Evolutionary conservation across 1,140 invertebrate genomes (phyloP).

Genomic region (Uloborus diversus): DNA sequence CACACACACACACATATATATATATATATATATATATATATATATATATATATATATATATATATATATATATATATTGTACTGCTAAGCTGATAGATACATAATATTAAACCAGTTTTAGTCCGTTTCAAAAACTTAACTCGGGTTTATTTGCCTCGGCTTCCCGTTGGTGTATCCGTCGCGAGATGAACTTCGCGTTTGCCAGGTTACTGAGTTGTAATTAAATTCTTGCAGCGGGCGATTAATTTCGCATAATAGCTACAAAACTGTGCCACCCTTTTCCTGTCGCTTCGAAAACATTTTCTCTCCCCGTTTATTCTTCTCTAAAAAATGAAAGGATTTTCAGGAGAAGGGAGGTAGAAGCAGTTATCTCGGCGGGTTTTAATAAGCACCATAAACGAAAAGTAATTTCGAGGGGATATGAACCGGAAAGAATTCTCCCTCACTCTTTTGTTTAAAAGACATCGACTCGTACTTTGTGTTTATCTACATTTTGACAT

Average conservation of each 20-base stretch:
- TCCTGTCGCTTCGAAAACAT: slow-evolving; percentile 17
- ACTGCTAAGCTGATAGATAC: too few species aligned
- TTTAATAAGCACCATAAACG: slow-evolving; percentile 50
- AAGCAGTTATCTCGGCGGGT: slow-evolving; percentile 20
- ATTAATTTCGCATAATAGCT: slow-evolving; percentile 43
- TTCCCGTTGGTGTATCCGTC: neutral
- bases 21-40: too few species aligned
- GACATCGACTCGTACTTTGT: slow-evolving; percentile 1
- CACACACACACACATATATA: too few species aligned
- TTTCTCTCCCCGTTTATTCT: neutral
- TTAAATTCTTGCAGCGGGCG: slow-evolving; percentile 34
- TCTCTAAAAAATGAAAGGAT: neutral
- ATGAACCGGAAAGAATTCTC: slow-evolving; percentile 6
- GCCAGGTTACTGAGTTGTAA: slow-evolving; percentile 42
- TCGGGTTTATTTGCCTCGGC: too few species aligned
- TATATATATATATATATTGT: too few species aligned
- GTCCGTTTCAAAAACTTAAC: too few species aligned
- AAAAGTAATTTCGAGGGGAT: slow-evolving; percentile 46
- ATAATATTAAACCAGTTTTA: too few species aligned
- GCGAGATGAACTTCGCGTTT: neutral
- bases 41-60: too few species aligned
- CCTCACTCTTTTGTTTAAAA: slow-evolving; percentile 26
- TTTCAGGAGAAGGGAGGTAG: neutral
- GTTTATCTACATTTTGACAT: too few species aligned
- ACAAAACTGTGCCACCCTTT: neutral